Conservation (phyloP, 2,113 vertebrate species). For the Cynocephalus volans region DNA sequence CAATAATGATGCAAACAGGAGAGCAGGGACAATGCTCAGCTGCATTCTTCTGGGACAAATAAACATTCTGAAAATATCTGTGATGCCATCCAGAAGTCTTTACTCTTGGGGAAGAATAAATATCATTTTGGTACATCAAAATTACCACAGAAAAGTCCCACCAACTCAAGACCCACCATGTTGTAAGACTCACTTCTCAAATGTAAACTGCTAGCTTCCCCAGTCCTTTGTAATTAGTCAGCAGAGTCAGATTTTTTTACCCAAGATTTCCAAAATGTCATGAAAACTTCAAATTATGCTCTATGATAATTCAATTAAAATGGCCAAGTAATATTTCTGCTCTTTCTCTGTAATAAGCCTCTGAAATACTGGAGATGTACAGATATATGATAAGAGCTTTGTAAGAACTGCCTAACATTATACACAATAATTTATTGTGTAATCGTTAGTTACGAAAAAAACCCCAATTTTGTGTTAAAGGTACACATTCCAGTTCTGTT, state of each 20-base stretch:
- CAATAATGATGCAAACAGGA: not conserved
- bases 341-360: not conserved
- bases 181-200: not conserved
- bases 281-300: not conserved
- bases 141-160: not conserved
- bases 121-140: not conserved
- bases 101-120: constrained; percentile 8
- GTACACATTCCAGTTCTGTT: not conserved
- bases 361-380: constrained; percentile 17
- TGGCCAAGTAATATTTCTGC: not conserved
- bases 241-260: not conserved
- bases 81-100: not conserved
- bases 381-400: not conserved
- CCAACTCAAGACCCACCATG: not conserved
- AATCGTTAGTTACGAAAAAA: not conserved
- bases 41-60: not conserved
- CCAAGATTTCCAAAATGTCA: not conserved
- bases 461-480: constrained; percentile 5
- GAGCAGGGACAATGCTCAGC: not conserved
- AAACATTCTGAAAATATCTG: not conserved
- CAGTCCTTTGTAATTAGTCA: not conserved
- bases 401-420: not conserved
- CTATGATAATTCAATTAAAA: not conserved
- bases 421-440: not conserved
- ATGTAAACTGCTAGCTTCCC: not conserved